Conservation (phyloP, 2,797 vertebrate species). For the Harpagifer antarcticus region DNA sequence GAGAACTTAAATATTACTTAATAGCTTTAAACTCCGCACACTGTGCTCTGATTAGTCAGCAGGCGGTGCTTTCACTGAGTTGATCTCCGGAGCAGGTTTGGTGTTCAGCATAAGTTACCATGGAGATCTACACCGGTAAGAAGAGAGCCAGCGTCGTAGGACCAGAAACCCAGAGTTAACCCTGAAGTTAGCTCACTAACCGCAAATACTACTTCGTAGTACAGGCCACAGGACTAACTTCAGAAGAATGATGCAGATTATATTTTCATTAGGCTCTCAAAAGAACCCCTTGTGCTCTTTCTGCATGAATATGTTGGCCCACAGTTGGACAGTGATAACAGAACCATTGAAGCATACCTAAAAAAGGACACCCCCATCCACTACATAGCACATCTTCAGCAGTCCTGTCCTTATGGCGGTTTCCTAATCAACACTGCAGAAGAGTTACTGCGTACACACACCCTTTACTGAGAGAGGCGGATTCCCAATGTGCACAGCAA, state of each 20-base stretch:
- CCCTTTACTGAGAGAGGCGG: conserved; percentile 60
- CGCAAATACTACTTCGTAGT: too few species aligned
- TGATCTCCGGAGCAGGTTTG: too few species aligned
- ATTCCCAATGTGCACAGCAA: conserved; percentile 58
- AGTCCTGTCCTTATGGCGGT: conserved; percentile 25
- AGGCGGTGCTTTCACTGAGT: too few species aligned
- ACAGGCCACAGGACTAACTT: not conserved
- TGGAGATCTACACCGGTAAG: too few species aligned
- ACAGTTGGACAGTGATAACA: not conserved
- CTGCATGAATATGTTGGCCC: too few species aligned
- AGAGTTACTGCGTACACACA: conserved; percentile 47
- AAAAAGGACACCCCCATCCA: not conserved
- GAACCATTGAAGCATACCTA: not conserved
- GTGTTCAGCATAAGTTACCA: too few species aligned
- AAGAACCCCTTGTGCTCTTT: not conserved
- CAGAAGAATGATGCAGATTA: not conserved
- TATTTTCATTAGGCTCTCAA: not conserved
- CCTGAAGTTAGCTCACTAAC: too few species aligned
- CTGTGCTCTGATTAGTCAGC: too few species aligned
- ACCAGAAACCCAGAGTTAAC: too few species aligned
- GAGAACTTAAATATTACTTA: not conserved
- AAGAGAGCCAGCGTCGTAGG: too few species aligned
- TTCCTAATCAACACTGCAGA: conserved; percentile 66
- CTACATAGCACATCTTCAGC: not conserved
- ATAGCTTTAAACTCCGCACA: too few species aligned